Evolutionary conservation across 1,140 invertebrate genomes (phyloP).

Genomic region (Brachionus asplanchnoidis): DNA sequence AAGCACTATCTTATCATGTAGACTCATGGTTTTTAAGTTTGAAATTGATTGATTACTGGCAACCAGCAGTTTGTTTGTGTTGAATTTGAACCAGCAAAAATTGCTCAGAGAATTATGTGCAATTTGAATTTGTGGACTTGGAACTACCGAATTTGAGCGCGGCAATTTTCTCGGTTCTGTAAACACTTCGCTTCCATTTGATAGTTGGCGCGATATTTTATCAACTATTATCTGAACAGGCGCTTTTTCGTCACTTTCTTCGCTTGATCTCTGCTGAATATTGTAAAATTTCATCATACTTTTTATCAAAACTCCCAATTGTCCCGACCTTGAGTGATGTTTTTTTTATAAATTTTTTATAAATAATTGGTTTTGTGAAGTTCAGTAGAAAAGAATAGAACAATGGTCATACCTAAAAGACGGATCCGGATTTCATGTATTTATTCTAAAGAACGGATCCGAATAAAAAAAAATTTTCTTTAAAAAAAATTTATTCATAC

Average conservation of each 20-base stretch:
- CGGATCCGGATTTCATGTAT: too few relatives aligned
- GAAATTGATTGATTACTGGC: not conserved
- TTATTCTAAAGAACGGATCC: not conserved
- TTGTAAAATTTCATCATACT: not conserved
- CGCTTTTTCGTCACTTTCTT: not conserved
- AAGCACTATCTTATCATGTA: not conserved
- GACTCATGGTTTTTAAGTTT: not conserved
- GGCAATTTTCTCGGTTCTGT: not conserved
- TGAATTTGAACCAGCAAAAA: constrained; percentile 35
- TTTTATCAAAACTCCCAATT: constrained; percentile 21
- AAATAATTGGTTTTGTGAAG: not conserved
- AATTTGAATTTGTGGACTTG: not conserved
- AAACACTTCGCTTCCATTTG: not conserved
- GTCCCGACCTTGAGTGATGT: not conserved
- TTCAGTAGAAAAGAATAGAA: not conserved
- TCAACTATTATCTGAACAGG: not conserved
- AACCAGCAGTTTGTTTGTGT: not conserved
- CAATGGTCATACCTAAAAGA: not conserved
- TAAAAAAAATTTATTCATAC: not conserved
- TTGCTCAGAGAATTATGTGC: not conserved
- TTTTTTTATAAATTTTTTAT: too few relatives aligned
- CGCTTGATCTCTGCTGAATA: not conserved
- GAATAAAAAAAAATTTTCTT: not conserved
- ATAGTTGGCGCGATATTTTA: not conserved
- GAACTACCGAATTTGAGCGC: not conserved